Conservation (phyloP, 2,797 vertebrate genomes). For the Danio jaintianensis region DNA sequence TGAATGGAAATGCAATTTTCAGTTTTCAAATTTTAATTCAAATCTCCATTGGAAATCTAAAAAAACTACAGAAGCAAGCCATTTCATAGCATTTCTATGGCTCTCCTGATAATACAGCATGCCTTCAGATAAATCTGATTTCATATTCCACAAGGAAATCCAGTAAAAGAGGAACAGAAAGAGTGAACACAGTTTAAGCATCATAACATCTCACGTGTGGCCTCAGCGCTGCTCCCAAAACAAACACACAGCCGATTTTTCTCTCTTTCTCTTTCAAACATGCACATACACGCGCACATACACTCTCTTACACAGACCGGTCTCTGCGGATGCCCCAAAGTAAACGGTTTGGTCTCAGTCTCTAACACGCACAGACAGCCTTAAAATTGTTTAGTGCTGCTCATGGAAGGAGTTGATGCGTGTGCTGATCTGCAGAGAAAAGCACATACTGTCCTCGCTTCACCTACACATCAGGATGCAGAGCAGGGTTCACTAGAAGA, state of each 20-base stretch:
- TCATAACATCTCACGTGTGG: slow-evolving; percentile 35
- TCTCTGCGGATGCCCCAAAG: slow-evolving; percentile 43
- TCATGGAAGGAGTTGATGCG: slow-evolving; percentile 26
- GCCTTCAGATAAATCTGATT: slow-evolving; percentile 18
- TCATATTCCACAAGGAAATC: not conserved
- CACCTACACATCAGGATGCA: slow-evolving; percentile 14
- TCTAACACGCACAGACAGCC: slow-evolving; percentile 53
- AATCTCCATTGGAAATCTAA: too few relatives aligned
- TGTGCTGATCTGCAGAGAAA: slow-evolving; percentile 22
- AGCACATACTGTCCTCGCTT: slow-evolving; percentile 8
- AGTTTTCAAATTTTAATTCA: too few relatives aligned
- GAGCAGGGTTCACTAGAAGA: not conserved
- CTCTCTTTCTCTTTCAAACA: slow-evolving; percentile 28
- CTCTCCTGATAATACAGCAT: not conserved
- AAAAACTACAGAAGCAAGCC: too few relatives aligned
- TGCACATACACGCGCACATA: not conserved
- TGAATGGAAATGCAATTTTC: too few relatives aligned
- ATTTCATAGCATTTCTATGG: not conserved
- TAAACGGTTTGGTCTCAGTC: slow-evolving; percentile 50
- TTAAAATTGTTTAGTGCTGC: slow-evolving; percentile 52
- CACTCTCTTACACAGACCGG: slow-evolving; percentile 27
- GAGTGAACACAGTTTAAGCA: not conserved
- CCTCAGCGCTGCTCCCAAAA: slow-evolving; percentile 19
- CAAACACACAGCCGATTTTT: slow-evolving; percentile 30
- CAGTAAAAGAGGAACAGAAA: not conserved